Evolutionary conservation across 2,797 vertebrate species (phyloP), one percentile per base, ranked within the genome.

Genomic region (Sebastes flavidus): DNA sequence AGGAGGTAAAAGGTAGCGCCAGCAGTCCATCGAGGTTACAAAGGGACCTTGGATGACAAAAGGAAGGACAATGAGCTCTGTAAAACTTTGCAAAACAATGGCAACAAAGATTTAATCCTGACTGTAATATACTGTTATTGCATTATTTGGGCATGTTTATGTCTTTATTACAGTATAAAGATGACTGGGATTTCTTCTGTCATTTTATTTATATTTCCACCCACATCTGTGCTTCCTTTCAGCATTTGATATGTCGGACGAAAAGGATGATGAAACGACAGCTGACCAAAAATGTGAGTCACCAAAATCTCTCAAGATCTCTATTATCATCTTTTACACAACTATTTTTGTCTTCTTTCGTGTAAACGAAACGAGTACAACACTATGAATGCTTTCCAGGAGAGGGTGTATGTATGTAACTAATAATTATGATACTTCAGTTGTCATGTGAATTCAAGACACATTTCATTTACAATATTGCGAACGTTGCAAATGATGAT

Each of bases 161-260:
- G 27, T 5, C 2, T 78, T 42, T 20, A 55, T 70, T 27, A 56
- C 3, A 36, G 8, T 29, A 9, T n/a, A 30, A 11, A 55, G 8
- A 58, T 42, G 4, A 18, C 9, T 18, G 20, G 5, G 29, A 12
- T 27, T 9, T n/a, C 5, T 5, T n/a, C 18, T 27, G 8, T 65
- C 4, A 6, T 72, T 16, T 29, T 5, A 24, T 49, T 42, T 8
- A 22, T 12, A n/a, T 25, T 8, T 20, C 16, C 1, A 11, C 9
- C 6, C 8, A n/a, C 38, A 14, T 67, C 76, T 87, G 29, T 88
- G 18, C 65, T 81, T 79, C 49, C 16, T 88, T 80, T 38, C 88
- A 97, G 96, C 65, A 27, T 95, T 96, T 75, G 91, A 96, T 81
- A 94, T 95, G 84, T 90, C 94, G 22, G 95, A 96, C 20, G 95